Percentiles rank a stretch among this genome's conserved stretches.
These are phyloP conservation scores for Lamellibrachia satsuma DNA, from an alignment of 2,888 invertebrate species.

Conservation along the genomic window DNA sequence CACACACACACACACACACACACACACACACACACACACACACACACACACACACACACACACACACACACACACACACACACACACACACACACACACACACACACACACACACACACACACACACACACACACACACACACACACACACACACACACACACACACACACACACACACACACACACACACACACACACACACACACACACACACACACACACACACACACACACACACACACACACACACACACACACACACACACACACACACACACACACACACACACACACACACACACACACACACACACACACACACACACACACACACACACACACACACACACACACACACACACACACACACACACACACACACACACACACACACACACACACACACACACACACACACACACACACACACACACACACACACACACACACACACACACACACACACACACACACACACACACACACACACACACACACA, in stretches of 20 bases:
- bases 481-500: constrained; percentile 19
- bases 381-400: constrained; percentile 19
- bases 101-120: constrained; percentile 7
- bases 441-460: constrained; percentile 19
- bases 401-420: constrained; percentile 19
- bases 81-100: too few species aligned
- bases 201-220: constrained; percentile 19
- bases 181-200: constrained; percentile 19
- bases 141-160: constrained; percentile 19
- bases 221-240: constrained; percentile 19
- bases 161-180: constrained; percentile 19
- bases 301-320: constrained; percentile 19
- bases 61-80: too few species aligned
- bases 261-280: constrained; percentile 19
- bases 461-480: constrained; percentile 19
- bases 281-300: constrained; percentile 19
- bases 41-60: too few species aligned
- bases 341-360: constrained; percentile 19
- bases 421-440: constrained; percentile 19
- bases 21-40: too few species aligned
- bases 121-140: constrained; percentile 19
- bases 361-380: constrained; percentile 19
- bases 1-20: too few species aligned
- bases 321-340: constrained; percentile 19
- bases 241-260: constrained; percentile 19